Evolutionary conservation across 2,113 vertebrate genomes (phyloP).

Genomic region (Leucopsar rothschildi): DNA sequence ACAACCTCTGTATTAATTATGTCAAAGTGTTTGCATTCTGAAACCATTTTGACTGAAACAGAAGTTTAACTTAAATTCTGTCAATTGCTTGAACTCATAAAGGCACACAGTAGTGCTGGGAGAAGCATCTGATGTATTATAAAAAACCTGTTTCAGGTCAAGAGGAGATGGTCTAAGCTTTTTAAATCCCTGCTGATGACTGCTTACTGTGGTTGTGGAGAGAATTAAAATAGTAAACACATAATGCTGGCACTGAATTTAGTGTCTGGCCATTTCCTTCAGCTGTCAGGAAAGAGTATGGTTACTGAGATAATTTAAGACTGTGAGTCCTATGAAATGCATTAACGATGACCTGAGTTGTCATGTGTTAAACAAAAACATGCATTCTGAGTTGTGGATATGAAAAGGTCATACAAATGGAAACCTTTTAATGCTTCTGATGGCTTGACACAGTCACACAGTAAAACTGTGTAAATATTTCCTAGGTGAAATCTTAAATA

Average conservation of each 20-base stretch:
- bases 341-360: conserved; percentile 35
- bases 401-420: neutral
- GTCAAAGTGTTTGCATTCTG: neutral
- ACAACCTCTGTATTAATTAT: neutral
- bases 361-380: neutral
- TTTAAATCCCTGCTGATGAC: neutral
- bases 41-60: neutral
- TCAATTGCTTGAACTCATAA: conserved; percentile 9
- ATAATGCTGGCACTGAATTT: neutral
- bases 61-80: conserved; percentile 9
- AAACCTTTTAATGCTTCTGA: conserved; percentile 10
- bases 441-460: neutral
- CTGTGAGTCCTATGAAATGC: neutral
- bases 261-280: neutral
- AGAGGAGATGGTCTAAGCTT: neutral
- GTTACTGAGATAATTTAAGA: conserved; percentile 23
- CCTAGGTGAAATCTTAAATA: neutral
- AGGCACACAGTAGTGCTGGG: neutral
- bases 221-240: neutral
- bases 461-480: neutral
- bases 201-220: neutral
- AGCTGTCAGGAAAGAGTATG: neutral
- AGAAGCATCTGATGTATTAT: neutral
- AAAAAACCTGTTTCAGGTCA: conserved; percentile 19
- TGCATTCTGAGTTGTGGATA: neutral